These are phyloP conservation scores for Daktulosphaira vitifoliae DNA, from an alignment of 1,140 invertebrate genomes.

Conservation along the genomic window DNA sequence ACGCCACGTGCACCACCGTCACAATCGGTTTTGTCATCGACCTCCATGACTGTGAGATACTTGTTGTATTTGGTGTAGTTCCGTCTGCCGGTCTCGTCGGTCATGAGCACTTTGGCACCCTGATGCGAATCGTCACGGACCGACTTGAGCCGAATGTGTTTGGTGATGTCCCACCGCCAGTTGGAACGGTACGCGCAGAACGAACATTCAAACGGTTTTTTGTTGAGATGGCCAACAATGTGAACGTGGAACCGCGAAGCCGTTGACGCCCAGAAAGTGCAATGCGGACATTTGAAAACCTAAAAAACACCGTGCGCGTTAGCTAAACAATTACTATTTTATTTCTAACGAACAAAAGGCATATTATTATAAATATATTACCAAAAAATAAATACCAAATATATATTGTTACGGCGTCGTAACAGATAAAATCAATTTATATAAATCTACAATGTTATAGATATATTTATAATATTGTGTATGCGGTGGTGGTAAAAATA, in stretches of 20 bases:
- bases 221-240: conserved; percentile 83
- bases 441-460: too few species aligned
- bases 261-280: conserved; percentile 79
- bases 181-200: conserved; percentile 85
- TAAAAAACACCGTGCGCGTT: conserved; percentile 33
- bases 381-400: too few species aligned
- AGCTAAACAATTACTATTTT: too few species aligned
- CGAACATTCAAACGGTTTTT: conserved; percentile 91
- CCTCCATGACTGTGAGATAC: conserved; percentile 65
- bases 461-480: too few species aligned
- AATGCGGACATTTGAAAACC: conserved; percentile 81
- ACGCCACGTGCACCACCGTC: conserved; percentile 35
- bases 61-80: conserved; percentile 90
- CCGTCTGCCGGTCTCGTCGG: conserved; percentile 78
- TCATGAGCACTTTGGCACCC: conserved; percentile 72
- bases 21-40: conserved; percentile 44
- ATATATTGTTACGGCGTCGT: too few species aligned
- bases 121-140: conserved; percentile 69
- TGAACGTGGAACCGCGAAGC: conserved; percentile 88
- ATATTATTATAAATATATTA: too few species aligned
- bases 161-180: conserved; percentile 93
- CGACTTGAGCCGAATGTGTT: conserved; percentile 84
- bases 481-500: too few species aligned
- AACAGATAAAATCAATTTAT: too few species aligned
- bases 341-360: too few species aligned